Percentiles rank a stretch among this genome's conserved stretches.
Evolutionary conservation across 1,140 invertebrate genomes (phyloP).

Genomic region (Bombus impatiens): DNA sequence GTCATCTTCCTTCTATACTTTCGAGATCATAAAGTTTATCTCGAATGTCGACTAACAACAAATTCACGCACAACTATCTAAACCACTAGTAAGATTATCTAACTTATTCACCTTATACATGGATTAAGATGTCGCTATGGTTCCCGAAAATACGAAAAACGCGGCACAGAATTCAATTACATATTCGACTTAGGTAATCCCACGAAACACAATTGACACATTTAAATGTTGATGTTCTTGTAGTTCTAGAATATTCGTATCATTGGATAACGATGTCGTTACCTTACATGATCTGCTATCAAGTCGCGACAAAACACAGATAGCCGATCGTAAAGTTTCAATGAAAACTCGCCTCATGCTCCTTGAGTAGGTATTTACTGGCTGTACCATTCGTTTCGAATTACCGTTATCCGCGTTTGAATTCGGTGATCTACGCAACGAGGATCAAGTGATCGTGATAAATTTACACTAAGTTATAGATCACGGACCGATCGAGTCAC

Average conservation of each 20-base stretch:
- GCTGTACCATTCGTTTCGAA: neutral
- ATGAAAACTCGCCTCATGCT: neutral
- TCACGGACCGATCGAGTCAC: neutral
- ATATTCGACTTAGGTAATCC: neutral
- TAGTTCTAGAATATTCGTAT: constrained; percentile 36
- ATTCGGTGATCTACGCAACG: constrained; percentile 9
- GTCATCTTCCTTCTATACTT: neutral
- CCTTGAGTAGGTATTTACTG: neutral
- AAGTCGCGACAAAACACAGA: neutral
- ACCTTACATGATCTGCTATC: neutral
- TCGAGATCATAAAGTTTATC: neutral
- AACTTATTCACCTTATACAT: neutral
- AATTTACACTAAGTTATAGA: neutral
- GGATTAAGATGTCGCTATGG: neutral
- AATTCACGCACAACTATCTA: too few relatives aligned
- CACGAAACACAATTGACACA: neutral
- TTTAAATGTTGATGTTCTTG: neutral
- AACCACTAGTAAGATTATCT: too few relatives aligned
- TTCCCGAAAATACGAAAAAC: too few relatives aligned
- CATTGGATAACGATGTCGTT: neutral
- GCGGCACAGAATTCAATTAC: neutral
- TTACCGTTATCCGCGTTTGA: constrained; percentile 30
- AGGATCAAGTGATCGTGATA: neutral
- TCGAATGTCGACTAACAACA: neutral
- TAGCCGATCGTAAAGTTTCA: constrained; percentile 1